These are phyloP conservation scores for Ypsolopha scabrella DNA, from an alignment of 2,888 invertebrate species.

Conservation along the genomic window DNA sequence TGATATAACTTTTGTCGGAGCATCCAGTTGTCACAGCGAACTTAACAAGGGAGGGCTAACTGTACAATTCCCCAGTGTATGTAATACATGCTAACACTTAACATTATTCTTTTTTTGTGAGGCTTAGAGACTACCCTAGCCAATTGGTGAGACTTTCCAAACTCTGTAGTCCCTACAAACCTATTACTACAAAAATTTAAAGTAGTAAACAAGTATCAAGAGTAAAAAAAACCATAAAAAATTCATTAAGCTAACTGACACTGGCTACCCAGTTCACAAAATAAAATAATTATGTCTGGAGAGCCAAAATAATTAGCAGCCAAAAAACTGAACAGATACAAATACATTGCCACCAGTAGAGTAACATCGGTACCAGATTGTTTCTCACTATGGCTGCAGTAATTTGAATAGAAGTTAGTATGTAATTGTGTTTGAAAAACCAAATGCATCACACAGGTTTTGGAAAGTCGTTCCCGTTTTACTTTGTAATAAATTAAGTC, in stretches of 20 bases:
- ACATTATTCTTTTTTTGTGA: slow-evolving; percentile 55
- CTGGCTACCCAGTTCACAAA: too few species aligned
- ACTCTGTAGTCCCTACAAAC: slow-evolving; percentile 39
- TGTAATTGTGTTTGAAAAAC: too few species aligned
- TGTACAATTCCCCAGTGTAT: slow-evolving; percentile 67
- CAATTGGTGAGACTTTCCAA: slow-evolving; percentile 64
- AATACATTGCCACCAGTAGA: too few species aligned
- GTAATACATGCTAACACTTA: slow-evolving; percentile 65
- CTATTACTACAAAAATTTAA: slow-evolving; percentile 17
- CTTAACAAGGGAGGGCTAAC: slow-evolving; percentile 70
- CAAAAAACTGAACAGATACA: too few species aligned
- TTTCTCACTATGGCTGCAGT: too few species aligned
- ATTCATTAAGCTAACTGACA: not conserved
- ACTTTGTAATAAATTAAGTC: slow-evolving; percentile 70
- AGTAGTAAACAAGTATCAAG: slow-evolving; percentile 27
- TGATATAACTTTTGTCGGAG: slow-evolving; percentile 48
- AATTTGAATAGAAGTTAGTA: too few species aligned
- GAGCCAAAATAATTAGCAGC: too few species aligned
- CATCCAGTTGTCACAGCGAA: slow-evolving; percentile 66
- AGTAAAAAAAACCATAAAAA: slow-evolving; percentile 2
- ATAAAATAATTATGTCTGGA: too few species aligned
- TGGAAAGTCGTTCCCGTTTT: slow-evolving; percentile 66
- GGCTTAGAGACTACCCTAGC: slow-evolving; percentile 63
- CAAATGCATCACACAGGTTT: slow-evolving; percentile 37
- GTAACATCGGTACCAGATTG: too few species aligned